These are phyloP conservation scores for Odontophorus gujanensis DNA, from an alignment of 2,113 vertebrate species.

Conservation along the genomic window DNA sequence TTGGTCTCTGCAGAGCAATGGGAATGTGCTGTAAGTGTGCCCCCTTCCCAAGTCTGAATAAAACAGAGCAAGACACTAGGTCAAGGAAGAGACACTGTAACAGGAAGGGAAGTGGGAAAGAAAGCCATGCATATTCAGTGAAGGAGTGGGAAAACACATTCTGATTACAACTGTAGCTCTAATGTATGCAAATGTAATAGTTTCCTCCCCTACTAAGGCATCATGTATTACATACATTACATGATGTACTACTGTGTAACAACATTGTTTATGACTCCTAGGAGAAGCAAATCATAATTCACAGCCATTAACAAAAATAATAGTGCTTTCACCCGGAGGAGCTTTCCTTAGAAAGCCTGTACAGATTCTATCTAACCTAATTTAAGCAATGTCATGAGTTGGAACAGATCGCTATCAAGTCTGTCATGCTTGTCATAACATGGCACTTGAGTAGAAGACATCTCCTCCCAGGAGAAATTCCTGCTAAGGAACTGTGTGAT, in stretches of 20 bases:
- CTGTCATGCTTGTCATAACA: conserved; percentile 84
- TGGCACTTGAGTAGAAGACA: conserved; percentile 77
- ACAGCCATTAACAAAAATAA: conserved; percentile 77
- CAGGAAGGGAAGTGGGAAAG: conserved; percentile 34
- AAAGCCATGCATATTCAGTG: conserved; percentile 60
- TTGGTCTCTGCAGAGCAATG: conserved; percentile 5
- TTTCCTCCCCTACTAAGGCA: conserved; percentile 39
- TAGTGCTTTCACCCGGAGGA: conserved; percentile 63
- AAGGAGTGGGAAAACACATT: conserved; percentile 17
- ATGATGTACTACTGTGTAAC: conserved; percentile 54
- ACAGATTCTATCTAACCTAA: conserved; percentile 75
- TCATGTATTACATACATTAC: conserved; percentile 55
- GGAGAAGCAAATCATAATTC: conserved; percentile 74
- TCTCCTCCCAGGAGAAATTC: conserved; percentile 77
- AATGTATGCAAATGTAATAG: conserved; percentile 46
- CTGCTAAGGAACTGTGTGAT: conserved; percentile 70
- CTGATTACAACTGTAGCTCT: conserved; percentile 14
- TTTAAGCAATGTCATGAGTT: conserved; percentile 80
- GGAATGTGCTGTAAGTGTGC: not conserved
- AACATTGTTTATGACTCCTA: conserved; percentile 54
- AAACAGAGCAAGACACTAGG: conserved; percentile 21
- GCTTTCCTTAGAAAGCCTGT: conserved; percentile 55
- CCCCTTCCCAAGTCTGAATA: not conserved
- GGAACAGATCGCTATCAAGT: conserved; percentile 79
- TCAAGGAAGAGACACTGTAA: conserved; percentile 27